A percentile compares a stretch with the other conserved stretches of the same genome.
These are phyloP conservation scores for Maylandia zebra DNA, from an alignment of 2,113 vertebrate species.

Conservation along the genomic window DNA sequence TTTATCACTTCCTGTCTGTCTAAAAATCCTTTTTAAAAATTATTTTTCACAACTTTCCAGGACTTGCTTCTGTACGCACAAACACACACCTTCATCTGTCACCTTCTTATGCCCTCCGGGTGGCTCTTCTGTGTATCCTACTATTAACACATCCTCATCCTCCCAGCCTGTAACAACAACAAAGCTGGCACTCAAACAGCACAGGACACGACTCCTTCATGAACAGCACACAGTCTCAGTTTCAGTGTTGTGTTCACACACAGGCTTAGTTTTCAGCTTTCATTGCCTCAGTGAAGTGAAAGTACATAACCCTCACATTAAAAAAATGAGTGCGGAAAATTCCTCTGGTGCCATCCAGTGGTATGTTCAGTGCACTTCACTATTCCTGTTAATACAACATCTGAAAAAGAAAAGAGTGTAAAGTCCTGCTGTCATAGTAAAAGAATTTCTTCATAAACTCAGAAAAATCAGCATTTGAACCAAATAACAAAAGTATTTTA, in stretches of 20 bases:
- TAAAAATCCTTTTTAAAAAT: background rate
- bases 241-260: background rate
- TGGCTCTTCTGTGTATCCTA: constrained; percentile 68
- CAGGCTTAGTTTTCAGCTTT: background rate
- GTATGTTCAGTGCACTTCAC: accelerated
- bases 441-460: background rate
- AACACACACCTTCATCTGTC: constrained; percentile 71
- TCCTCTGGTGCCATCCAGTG: background rate
- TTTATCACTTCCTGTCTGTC: accelerated
- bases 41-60: background rate
- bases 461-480: background rate
- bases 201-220: background rate
- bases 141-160: constrained; percentile 75
- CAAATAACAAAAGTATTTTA: background rate
- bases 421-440: background rate
- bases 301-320: accelerated
- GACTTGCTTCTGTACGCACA: background rate
- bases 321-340: accelerated
- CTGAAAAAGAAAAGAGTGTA: background rate
- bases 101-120: background rate
- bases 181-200: constrained; percentile 19
- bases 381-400: background rate
- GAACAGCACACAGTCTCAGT: background rate
- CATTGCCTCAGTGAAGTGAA: background rate
- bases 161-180: constrained; percentile 74